Conservation (phyloP, 1,140 invertebrate species). For the Berghia stephanieae region DNA sequence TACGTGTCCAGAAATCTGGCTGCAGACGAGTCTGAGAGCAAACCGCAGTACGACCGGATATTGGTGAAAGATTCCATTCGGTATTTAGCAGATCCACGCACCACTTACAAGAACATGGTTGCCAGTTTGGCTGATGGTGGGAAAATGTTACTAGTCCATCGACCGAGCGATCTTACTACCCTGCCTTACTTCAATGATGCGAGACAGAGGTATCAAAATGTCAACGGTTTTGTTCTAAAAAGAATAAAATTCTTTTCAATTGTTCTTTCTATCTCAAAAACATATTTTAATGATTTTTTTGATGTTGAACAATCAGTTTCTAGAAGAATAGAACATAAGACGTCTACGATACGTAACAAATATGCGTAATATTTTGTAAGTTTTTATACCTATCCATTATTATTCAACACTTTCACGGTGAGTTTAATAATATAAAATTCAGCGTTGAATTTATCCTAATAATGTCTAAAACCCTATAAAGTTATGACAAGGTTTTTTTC, state of each 20-base stretch:
- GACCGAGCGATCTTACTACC: constrained; percentile 53
- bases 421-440: too few relatives aligned
- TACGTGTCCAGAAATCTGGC: constrained; percentile 16
- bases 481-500: too few relatives aligned
- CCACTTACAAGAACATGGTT: constrained; percentile 54
- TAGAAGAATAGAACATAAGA: too few relatives aligned
- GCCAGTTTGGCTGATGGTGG: constrained; percentile 44
- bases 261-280: neutral
- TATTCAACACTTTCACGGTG: too few relatives aligned
- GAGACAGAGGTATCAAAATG: constrained; percentile 36
- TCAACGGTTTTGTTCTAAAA: neutral
- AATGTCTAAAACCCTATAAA: too few relatives aligned
- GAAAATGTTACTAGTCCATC: constrained; percentile 55
- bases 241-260: neutral
- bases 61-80: constrained; percentile 52
- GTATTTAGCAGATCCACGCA: constrained; percentile 53
- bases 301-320: too few relatives aligned
- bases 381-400: too few relatives aligned
- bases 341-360: too few relatives aligned
- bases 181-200: constrained; percentile 57
- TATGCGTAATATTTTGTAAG: too few relatives aligned
- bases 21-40: neutral
- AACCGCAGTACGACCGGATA: constrained; percentile 11
- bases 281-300: neutral
- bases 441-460: too few relatives aligned